A percentile compares a stretch with the other conserved stretches of the same genome.
phyloP scores from a whole-genome alignment of 2,113 vertebrate genomes.

The Poeciliopsis occidentalis region DNA sequence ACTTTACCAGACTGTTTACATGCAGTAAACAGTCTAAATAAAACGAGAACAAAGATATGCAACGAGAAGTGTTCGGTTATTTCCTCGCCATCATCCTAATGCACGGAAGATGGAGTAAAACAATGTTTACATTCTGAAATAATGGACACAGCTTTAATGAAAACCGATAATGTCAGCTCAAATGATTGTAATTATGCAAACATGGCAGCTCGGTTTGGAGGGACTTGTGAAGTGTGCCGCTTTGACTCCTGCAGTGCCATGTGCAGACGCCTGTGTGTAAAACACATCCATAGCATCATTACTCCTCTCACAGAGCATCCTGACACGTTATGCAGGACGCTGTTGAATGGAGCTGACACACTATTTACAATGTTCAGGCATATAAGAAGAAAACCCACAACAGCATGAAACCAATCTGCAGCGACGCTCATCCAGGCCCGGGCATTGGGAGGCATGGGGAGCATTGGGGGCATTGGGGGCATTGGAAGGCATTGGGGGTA shows the following conservation, averaged over 20 bases:
- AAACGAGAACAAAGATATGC: no score
- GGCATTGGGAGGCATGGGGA: no score
- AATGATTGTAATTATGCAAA: not conserved
- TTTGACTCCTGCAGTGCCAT: not conserved
- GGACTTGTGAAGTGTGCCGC: not conserved
- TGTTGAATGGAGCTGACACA: slow-evolving; percentile 57
- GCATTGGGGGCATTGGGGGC: no score
- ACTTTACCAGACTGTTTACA: no score
- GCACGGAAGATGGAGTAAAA: not conserved
- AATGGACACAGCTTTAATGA: not conserved
- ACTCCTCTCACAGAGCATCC: slow-evolving; percentile 43
- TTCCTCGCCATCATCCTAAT: not conserved
- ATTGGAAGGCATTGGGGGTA: no score
- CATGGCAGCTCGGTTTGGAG: not conserved
- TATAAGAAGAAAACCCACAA: slow-evolving; percentile 41
- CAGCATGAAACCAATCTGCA: slow-evolving; percentile 53
- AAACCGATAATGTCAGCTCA: not conserved
- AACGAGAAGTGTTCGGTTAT: no score
- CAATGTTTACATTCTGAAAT: not conserved
- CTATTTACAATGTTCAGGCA: slow-evolving; percentile 65
- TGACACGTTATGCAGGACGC: slow-evolving; percentile 51
- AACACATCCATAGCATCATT: slow-evolving; percentile 22
- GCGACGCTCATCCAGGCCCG: slow-evolving; percentile 26
- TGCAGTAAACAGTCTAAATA: no score
- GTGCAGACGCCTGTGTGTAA: not conserved